phyloP scores from a whole-genome alignment of 2,888 invertebrate genomes.

The Cerceris ruficornis region DNA sequence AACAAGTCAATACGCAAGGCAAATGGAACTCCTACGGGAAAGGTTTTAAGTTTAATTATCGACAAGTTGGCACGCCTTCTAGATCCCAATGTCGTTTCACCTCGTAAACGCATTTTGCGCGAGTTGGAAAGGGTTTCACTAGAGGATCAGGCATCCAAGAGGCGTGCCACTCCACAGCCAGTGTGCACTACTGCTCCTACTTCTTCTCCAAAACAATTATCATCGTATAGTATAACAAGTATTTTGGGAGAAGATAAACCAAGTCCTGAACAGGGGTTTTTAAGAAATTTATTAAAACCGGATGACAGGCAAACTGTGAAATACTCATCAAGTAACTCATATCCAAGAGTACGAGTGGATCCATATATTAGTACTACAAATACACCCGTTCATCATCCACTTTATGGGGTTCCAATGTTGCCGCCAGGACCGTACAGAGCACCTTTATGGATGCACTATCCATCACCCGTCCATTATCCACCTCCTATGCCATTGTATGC shows the following conservation, averaged over 20 bases:
- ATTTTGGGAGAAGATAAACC: conserved; percentile 87
- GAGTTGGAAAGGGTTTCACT: conserved; percentile 91
- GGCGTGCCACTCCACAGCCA: conserved; percentile 80
- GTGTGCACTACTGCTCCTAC: conserved; percentile 67
- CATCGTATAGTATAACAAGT: conserved; percentile 93
- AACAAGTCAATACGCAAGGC: conserved; percentile 65
- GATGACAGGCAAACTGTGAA: conserved; percentile 78
- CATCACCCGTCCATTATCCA: conserved; percentile 82
- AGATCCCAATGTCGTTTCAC: conserved; percentile 87
- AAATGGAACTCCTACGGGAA: conserved; percentile 71
- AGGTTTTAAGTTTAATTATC: conserved; percentile 75
- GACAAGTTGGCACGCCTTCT: conserved; percentile 78
- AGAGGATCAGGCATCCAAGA: conserved; percentile 86
- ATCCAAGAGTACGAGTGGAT: conserved; percentile 76
- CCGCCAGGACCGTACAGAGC: conserved; percentile 82
- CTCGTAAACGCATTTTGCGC: conserved; percentile 91
- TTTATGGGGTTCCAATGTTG: conserved; percentile 80
- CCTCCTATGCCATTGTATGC: conserved; percentile 80
- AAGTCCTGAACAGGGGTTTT: conserved; percentile 79
- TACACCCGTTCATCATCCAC: conserved; percentile 76
- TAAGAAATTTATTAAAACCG: conserved; percentile 78
- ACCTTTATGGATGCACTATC: conserved; percentile 83
- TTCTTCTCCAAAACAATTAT: conserved; percentile 82
- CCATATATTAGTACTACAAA: conserved; percentile 76
- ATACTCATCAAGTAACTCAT: conserved; percentile 77